phyloP scores from a whole-genome alignment of 2,888 invertebrate genomes.

The Gortyna flavago region DNA sequence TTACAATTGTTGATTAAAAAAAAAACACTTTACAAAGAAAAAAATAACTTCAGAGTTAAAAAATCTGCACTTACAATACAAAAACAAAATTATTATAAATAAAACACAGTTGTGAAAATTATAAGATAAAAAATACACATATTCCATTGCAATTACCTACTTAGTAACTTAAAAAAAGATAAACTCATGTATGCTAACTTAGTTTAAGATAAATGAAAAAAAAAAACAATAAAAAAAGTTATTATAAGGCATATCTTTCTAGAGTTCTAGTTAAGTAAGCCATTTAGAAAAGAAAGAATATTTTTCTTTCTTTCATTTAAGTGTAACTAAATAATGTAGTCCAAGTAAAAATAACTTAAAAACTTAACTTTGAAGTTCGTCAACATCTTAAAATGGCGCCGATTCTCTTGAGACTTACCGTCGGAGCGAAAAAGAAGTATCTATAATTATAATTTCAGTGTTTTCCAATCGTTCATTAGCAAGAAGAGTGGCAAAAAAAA shows the following conservation, averaged over 20 bases:
- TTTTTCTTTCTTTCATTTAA: slow-evolving; percentile 2
- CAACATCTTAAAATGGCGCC: slow-evolving; percentile 15
- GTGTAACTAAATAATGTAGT: slow-evolving; percentile 35
- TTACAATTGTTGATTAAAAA: slow-evolving; percentile 31
- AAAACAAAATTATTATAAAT: slow-evolving; percentile 31
- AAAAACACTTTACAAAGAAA: slow-evolving; percentile 26
- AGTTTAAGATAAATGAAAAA: slow-evolving; percentile 53
- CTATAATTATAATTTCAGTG: not conserved
- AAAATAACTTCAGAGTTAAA: slow-evolving; percentile 56
- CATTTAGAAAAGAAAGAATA: not conserved
- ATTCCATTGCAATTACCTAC: slow-evolving; percentile 32
- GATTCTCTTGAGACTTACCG: not conserved
- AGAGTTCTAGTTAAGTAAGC: slow-evolving; percentile 48
- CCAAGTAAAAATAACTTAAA: slow-evolving; percentile 29
- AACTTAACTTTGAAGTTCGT: slow-evolving; percentile 23
- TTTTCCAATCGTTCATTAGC: not conserved
- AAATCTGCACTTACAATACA: slow-evolving; percentile 48
- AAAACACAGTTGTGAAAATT: slow-evolving; percentile 39
- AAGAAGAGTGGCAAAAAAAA: not conserved
- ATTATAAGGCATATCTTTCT: slow-evolving; percentile 56
- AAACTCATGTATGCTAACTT: slow-evolving; percentile 51
- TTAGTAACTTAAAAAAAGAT: slow-evolving; percentile 24
- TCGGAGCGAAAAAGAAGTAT: not conserved
- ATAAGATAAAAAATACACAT: slow-evolving; percentile 6
- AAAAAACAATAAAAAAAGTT: slow-evolving; percentile 51